Evolutionary conservation across 2,113 vertebrate species (phyloP), one percentile per base, ranked within the genome.

Genomic region (Callipepla squamata): DNA sequence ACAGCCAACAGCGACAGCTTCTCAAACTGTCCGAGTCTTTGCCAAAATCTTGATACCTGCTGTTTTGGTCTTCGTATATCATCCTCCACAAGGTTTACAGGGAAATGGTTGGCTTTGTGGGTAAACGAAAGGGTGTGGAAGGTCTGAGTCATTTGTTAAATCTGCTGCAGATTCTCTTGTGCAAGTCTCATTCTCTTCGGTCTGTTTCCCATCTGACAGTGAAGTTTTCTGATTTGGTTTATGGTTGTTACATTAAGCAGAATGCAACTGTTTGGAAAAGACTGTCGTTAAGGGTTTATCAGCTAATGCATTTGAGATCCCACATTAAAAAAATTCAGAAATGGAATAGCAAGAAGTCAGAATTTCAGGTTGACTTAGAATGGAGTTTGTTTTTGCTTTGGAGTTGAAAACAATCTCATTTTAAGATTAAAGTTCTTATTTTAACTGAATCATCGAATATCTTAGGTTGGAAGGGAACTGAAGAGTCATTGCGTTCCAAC

Each of bases 11-110:
- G 28, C 58, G 89, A 94, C 55, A 1, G n/a, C 19, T 65, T 26
- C 45, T 51, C 62, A 62, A 55, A 0, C 72, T 83, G 93, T 81
- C 89, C 38, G 6, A 26, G 23, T 8, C 9, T 16, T 11, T 34
- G 57, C 91, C 93, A 91, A n/a, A 65, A 48, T 34, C 44, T n/a
- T 3, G 57, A 4, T 90, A 91, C 91, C 91, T 96, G 94, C 89
- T 94, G 93, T 36, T 94, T 61, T 81, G 89, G 81, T 79, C 77
- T 45, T 18, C 1, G 8, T 67, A 13, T 63, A 84, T 69, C 84
- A 42, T 45, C 62, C 65, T 2, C 13, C 11, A 7, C 22, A 3
- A n/a, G 72, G 81, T 4, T 58, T 50, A 3, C 73, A 7, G 91
- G 80, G 78, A 17, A 48, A 57, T 13, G 69, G 58, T 69, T 63